A percentile compares a stretch with the other conserved stretches of the same genome.
Evolutionary conservation across 2,888 invertebrate genomes (phyloP).

Genomic region (Mesochorus sp.): DNA sequence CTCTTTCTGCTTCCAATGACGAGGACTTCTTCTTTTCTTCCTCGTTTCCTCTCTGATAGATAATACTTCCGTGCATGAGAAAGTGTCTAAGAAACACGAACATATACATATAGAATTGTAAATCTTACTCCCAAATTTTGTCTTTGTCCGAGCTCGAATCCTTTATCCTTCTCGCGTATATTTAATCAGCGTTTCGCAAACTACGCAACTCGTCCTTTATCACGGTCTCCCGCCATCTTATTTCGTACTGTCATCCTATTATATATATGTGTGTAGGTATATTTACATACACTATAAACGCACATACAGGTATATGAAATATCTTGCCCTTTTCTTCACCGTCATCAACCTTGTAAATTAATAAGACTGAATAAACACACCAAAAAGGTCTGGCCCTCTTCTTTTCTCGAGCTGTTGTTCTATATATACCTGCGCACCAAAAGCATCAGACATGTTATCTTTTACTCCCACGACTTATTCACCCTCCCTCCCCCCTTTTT

Average conservation of each 20-base stretch:
- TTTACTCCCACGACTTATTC: background rate
- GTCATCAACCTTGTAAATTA: conserved; percentile 71
- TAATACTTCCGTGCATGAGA: no score
- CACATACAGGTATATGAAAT: background rate
- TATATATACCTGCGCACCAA: background rate
- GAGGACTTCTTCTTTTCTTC: conserved; percentile 39
- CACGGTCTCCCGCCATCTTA: conserved; percentile 33
- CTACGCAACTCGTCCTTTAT: conserved; percentile 51
- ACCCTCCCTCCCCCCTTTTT: background rate
- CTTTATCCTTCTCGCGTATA: conserved; percentile 67
- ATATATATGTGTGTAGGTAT: background rate
- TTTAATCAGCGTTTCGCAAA: conserved; percentile 72
- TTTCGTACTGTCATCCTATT: background rate
- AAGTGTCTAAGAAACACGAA: no score
- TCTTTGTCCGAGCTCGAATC: conserved; percentile 68
- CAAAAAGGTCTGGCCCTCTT: conserved; percentile 56
- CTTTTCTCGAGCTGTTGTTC: background rate
- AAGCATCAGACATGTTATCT: background rate
- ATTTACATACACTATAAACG: background rate
- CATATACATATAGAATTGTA: no score
- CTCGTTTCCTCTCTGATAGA: background rate
- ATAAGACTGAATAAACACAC: conserved; percentile 75
- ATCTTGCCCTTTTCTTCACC: conserved; percentile 4
- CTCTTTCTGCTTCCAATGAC: background rate
- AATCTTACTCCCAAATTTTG: conserved; percentile 67